Base-by-base conservation (phyloP, 2,113 vertebrate genomes). In the Muntiacus reevesi region DNA sequence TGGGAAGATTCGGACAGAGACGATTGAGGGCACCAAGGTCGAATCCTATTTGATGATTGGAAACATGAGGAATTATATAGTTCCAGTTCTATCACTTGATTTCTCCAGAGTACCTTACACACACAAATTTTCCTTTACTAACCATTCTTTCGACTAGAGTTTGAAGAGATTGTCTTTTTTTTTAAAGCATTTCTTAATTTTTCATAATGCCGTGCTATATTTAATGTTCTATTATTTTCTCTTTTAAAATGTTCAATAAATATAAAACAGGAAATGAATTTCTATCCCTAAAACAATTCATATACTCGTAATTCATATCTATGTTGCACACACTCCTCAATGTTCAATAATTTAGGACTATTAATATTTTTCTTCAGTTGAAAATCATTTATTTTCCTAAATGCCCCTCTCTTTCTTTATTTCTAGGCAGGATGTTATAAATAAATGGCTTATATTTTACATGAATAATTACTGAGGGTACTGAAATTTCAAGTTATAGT, bases 341-440 rank as follows among this genome's bases (percentile, higher is more conserved):
- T 89, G 40, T 43, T 95, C 30, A 84, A 47, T 50, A 83, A 74
- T 36, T 93, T 76, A 45, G 23, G 43, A 74, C 19, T 92, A 85
- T 87, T 2, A 62, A 43, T 55, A 74, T 74, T 87, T 62, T 36
- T 74, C 27, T 96, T 91, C 62, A 28, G 7, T 71, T 92, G 14
- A 91, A 57, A 81, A 59, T 87, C 5, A 30, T 28, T 84, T 97
- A 67, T 36, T 94, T 96, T 97, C 64, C 79, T 50, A 43, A 95
- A 14, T 85, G 3, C 2, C 3, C 10, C 2, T 62, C 45, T 45
- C 8, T 57, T 36, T 89, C 50, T 30, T 85, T 93, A 36, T 40
- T 85, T 94, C 76, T 95, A 45, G 11, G 81, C 8, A 93, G 3
- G 13, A 55, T 71, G 8, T 23, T 52, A 23, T 64, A 50, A 83